Base-by-base conservation (phyloP, 2,797 vertebrate genomes). In the Xenentodon cancila region DNA sequence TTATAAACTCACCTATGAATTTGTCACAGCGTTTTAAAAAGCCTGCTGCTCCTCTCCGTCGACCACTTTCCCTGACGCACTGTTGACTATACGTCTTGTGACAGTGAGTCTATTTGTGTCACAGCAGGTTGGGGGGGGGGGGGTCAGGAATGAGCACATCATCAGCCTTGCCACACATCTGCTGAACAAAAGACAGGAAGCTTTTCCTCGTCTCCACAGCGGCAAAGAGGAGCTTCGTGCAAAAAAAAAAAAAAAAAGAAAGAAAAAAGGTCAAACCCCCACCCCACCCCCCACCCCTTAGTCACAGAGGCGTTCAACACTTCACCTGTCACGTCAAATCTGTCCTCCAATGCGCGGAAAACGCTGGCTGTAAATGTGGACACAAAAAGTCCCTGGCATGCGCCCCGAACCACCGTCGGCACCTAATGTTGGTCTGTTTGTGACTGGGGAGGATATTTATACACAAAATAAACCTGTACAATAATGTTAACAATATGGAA, bases 51-150 rank as follows among this genome's bases (percentile, higher is more conserved):
- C 67, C 13, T 49, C 27, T 54, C 15, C 11, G 34, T 44, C 60
- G 40, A 48, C 69, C 65, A 17, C 59, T 55, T 59, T 40, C 53
- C 59, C 64, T 74, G 77, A 85, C 64, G 77, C 72, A 73, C 73
- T 48, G 68, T 58, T 77, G 84, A 83, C 77, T 74, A 61, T 78
- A 86, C 84, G 70, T 82, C 82, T 85, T 81, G 84, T 86, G 88
- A 90, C 88, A 87, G 82, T 63, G 54, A 84, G 84, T 86, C 84
- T 85, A 88, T 86, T 88, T 85, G 85, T 87, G 86, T 90, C 88
- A 79, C 84, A 88, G 84, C 84, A 86, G 86, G 84, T 88, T 76
- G 80, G 76, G 53, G 78, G 62, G 80, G 73, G 78, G 77, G 55
- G 75, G 64, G 85, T 90, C 86, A 86, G 79, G 73, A 80, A 80